phyloP scores from a whole-genome alignment of 2,797 vertebrate species.

The Clarias pachynema region DNA sequence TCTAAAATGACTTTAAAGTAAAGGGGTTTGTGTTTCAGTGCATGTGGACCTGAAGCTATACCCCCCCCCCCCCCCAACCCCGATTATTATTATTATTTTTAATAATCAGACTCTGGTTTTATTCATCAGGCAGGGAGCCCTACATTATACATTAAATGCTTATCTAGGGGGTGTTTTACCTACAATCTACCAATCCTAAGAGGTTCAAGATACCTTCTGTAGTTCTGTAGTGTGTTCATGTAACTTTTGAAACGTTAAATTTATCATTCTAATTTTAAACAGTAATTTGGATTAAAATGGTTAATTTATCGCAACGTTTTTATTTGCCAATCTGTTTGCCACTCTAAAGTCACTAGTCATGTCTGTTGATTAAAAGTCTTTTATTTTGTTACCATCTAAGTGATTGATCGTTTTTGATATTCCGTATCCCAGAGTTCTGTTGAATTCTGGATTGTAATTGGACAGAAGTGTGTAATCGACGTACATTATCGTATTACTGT shows the following conservation, averaged over 20 bases:
- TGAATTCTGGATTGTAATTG: background rate
- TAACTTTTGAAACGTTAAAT: no score
- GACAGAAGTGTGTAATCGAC: background rate
- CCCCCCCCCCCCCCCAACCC: no score
- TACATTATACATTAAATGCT: background rate
- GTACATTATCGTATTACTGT: background rate
- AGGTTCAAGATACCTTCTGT: no score
- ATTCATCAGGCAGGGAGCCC: no score
- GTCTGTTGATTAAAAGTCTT: background rate
- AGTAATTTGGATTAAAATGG: no score
- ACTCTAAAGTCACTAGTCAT: background rate
- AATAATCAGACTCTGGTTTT: no score
- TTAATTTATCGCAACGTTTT: no score
- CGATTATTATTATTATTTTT: no score
- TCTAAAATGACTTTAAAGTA: background rate
- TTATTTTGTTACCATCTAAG: background rate
- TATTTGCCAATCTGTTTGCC: no score
- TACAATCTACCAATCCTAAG: background rate
- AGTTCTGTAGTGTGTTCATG: no score
- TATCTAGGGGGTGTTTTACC: background rate
- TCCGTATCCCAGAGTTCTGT: background rate
- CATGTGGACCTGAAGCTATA: background rate
- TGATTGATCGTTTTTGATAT: background rate
- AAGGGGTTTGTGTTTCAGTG: background rate
- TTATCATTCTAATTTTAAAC: no score